Evolutionary conservation across 1,140 invertebrate species (phyloP).

Genomic region (Polypedilum pembai): DNA sequence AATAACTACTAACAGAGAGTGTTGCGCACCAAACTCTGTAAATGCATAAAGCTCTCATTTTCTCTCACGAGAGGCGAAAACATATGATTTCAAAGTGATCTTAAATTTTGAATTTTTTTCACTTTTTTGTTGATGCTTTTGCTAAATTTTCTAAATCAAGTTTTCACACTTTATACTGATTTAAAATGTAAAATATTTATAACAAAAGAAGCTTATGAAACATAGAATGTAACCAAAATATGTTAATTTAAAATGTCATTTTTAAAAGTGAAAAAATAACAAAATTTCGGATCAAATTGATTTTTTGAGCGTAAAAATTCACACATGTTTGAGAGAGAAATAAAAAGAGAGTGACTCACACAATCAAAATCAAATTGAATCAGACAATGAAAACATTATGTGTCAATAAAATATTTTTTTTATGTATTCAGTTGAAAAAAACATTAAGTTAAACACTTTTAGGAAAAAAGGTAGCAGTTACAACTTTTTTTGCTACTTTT

Average conservation of each 20-base stretch:
- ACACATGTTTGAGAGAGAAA: not conserved
- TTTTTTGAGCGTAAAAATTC: not conserved
- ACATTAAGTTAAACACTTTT: no score
- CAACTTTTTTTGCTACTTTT: not conserved
- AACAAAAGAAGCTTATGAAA: no score
- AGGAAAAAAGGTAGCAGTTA: no score
- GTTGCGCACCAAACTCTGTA: not conserved
- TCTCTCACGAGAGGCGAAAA: not conserved
- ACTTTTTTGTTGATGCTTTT: no score
- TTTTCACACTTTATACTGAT: no score
- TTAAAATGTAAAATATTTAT: no score
- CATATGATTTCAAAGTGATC: conserved; percentile 19
- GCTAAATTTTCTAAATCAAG: no score
- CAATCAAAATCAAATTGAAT: not conserved
- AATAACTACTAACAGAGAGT: conserved; percentile 23
- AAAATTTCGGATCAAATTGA: no score
- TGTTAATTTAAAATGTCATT: no score
- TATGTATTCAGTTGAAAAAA: not conserved
- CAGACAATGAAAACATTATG: not conserved
- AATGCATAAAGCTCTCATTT: not conserved
- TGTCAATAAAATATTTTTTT: not conserved
- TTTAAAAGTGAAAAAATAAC: no score
- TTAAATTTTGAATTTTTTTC: no score
- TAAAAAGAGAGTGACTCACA: not conserved
- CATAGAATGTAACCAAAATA: no score